Percentiles rank a stretch among this genome's conserved stretches.
Evolutionary conservation across 2,888 invertebrate genomes (phyloP).

Genomic region (Aplocera efformata): DNA sequence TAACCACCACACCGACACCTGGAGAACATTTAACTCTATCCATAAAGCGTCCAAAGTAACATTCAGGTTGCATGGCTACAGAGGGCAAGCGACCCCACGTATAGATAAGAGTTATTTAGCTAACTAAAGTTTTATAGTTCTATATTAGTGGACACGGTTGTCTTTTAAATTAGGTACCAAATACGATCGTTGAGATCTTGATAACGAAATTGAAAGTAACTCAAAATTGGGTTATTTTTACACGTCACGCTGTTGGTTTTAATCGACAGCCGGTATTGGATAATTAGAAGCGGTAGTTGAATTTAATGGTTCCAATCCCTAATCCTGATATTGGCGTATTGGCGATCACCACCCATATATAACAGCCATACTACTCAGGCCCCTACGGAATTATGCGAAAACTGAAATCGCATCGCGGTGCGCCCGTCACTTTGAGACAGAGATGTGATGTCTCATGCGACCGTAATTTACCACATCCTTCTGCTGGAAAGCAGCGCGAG

Average conservation of each 20-base stretch:
- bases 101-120: conserved; percentile 71
- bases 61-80: conserved; percentile 1
- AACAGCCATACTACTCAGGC: too few species aligned
- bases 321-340: too few species aligned
- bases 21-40: conserved; percentile 15
- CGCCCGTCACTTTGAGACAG: too few species aligned
- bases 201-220: conserved; percentile 34
- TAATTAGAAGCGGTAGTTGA: conserved; percentile 13
- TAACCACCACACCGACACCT: conserved; percentile 7
- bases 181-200: conserved; percentile 61
- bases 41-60: neutral
- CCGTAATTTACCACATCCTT: too few species aligned
- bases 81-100: conserved; percentile 54
- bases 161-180: conserved; percentile 64
- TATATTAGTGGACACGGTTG: conserved; percentile 75
- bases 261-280: conserved; percentile 20
- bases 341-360: too few species aligned
- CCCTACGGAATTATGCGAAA: too few species aligned
- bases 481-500: too few species aligned
- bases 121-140: conserved; percentile 66
- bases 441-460: too few species aligned
- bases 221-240: conserved; percentile 43
- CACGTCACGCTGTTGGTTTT: conserved; percentile 42
- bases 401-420: too few species aligned
- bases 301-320: too few species aligned